Evolutionary conservation across 2,888 invertebrate species (phyloP), one percentile per base, ranked within the genome.

Genomic region (Phalera bucephala): DNA sequence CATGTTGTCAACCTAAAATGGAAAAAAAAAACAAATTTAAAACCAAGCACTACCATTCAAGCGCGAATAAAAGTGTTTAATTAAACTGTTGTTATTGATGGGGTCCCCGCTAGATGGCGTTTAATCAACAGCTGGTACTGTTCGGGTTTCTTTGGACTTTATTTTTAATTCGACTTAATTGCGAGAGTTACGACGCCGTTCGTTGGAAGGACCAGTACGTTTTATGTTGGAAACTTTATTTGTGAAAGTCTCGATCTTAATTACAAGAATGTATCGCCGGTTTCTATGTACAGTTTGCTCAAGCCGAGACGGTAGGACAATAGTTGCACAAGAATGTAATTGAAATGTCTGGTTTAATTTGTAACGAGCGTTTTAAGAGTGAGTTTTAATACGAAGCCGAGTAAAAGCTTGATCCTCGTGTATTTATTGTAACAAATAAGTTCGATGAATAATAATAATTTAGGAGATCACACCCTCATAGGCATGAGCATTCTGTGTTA

Each of bases 71-170:
- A 87, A 88, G 74, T 84, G 80, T 86, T 86, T 86, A 83, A 88
- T 88, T 86, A 88, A 87, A 87, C 76, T 76, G 82, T 85, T 83
- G 82, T 86, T 88, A 86, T 86, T 86, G 86, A 87, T 88, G 85
- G 81, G 80, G 80, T 71, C 74, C 71, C 82, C 84, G 75, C 81
- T 80, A 85, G 84, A 87, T 86, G 86, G 86, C 84, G 81, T 77
- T 88, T 84, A 83, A 87, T 87, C 84, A 86, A 80, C 79, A 78
- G 78, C 76, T 68, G 55, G 66, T 71, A 67, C 59, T 53, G 57
- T 53, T 52, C 52, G 45, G 59, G 64, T 73, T 80, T 69, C 74
- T 75, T 80, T 76, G 50, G 68, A 74, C 71, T 80, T 86, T 84
- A 85, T 84, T 87, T 84, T 85, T 84, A 82, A 83, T 85, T 84